A percentile compares a stretch with the other conserved stretches of the same genome.
Evolutionary conservation across 2,113 vertebrate genomes (phyloP).

Genomic region (Coptodon rendalli): DNA sequence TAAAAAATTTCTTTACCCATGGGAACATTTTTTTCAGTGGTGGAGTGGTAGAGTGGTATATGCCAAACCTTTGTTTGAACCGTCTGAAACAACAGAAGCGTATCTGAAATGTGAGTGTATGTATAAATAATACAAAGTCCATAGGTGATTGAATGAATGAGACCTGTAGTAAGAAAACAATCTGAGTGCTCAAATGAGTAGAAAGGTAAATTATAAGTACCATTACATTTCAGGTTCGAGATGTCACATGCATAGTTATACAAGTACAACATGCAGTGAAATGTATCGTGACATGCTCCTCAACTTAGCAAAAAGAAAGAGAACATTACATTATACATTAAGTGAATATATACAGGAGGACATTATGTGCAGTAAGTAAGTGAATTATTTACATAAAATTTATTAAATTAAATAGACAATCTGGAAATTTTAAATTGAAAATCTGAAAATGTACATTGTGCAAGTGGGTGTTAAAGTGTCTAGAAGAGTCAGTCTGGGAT

Average conservation of each 20-base stretch:
- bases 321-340: background rate
- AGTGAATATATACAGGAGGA: background rate
- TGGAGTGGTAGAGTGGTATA: fast-evolving
- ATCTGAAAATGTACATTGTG: background rate
- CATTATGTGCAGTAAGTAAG: background rate
- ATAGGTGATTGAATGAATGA: background rate
- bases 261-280: background rate
- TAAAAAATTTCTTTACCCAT: background rate
- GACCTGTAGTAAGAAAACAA: background rate
- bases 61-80: background rate
- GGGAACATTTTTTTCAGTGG: background rate
- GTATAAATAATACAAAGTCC: background rate
- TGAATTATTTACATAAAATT: background rate
- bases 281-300: background rate
- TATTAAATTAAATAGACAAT: background rate
- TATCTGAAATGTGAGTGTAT: background rate
- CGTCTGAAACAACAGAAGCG: background rate
- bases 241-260: background rate
- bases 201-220: background rate
- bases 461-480: background rate
- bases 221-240: background rate
- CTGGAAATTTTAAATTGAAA: background rate
- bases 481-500: background rate
- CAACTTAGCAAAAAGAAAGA: background rate
- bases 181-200: background rate